Evolutionary conservation across 2,888 invertebrate species (phyloP), one percentile per base, ranked within the genome.

Genomic region (Torymus auratus): DNA sequence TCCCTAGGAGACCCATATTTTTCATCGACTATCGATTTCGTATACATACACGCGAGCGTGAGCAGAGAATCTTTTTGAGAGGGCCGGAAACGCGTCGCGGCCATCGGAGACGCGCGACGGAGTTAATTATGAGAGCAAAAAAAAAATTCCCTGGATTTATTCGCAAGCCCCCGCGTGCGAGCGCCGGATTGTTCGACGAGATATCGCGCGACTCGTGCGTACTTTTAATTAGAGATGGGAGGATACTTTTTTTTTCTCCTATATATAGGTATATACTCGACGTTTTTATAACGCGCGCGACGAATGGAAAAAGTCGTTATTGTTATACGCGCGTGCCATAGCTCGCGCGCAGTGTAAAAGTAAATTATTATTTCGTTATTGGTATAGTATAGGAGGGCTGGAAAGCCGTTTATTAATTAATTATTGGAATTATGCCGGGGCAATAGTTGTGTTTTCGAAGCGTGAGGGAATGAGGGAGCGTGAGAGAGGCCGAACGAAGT

Each of bases 1-100:
- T 52, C 53, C 77, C 69, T 20, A 11, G 20, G 73, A 73, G 77
- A 64, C 23, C 56, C 73, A 53, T 81, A 77, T 73, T 77, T 81
- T 77, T 77, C 77, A 68, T 52, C 41, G 72, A n/a, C 12, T 72
- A 58, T 73, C 53, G 73, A 73, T 77, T 77, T 69, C 7, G 13
- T 15, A 52, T 10, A 15, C 11, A 15, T 2, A 11, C 17, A 41
- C 7, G 1, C 41, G 41, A 41, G 7, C 41, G 7, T 4, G 7
- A 41, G 41, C 41, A 41, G 7, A 41, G 41, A 41, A 7, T 55
- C 53, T 64, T 62, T 23, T 20, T 69, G 41, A 4, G 28, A 69
- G 12, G 67, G 13, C 4, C 69, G 56, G 69, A 56, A 69, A 69
- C 23, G 50, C n/a, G 23, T 41, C 28, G 62, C 10, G 7, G 28